Base-by-base conservation (phyloP, 2,113 vertebrate species). In the Oncorhynchus keta region DNA sequence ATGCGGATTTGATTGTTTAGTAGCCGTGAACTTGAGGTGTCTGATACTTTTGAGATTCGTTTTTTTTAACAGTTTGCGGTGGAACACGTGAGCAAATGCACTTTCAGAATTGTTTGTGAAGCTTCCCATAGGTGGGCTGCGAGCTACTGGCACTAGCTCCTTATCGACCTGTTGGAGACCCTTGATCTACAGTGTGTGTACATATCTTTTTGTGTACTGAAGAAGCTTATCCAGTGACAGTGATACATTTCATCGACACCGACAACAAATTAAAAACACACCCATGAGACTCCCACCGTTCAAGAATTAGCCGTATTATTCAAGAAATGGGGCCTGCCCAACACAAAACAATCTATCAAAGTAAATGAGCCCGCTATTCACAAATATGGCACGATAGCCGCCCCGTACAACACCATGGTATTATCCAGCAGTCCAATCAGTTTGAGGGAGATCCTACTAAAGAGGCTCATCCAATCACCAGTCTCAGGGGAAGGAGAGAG, bases 251-350 rank as follows among this genome's bases (percentile, higher is more conserved):
- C 78, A 79, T 89, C 82, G 84, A 57, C 79, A 76, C 66, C 72
- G 80, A 85, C 82, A 82, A 79, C 85, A 88, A 85, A 90, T 91
- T 86, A 90, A 89, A 87, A 89, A 90, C 80, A 72, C 81, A 79
- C 82, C 80, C 81, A 66, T 16, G 84, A 89, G 84, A 84, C 80
- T 57, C 65, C 4, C 14, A 70, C 62, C 67, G 80, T 74, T 90
- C 85, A 85, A 87, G 85, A 88, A 91, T 87, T 86, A 86, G 86
- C 82, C 82, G 77, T 88, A 89, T 88, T 88, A 88, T 89, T 79
- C 35, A 80, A 73, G 77, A 85, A 90, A 89, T 73, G 68, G 79
- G 70, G 74, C 79, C 81, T 83, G 82, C 82, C 79, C 75, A 32
- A 78, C 68, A 80, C 73, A 75, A 85, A 89, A 81, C 82, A 88